phyloP scores from a whole-genome alignment of 2,113 vertebrate genomes.

The Bos taurus region DNA sequence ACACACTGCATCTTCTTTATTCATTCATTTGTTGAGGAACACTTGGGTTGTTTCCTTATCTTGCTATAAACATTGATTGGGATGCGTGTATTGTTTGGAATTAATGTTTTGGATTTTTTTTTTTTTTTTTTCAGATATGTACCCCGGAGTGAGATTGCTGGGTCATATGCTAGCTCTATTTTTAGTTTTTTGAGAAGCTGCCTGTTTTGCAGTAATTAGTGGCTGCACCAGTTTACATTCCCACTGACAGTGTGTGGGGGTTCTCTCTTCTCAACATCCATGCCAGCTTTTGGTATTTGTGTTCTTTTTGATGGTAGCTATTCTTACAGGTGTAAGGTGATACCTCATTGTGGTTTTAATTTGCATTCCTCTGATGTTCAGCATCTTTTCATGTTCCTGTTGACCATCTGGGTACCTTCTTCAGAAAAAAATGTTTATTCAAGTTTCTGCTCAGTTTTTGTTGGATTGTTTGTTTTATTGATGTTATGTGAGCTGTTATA shows the following conservation, averaged over 20 bases:
- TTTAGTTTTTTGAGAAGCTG: background rate
- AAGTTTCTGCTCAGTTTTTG: background rate
- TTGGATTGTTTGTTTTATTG: background rate
- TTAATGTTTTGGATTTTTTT: background rate
- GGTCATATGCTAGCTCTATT: background rate
- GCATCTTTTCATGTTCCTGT: background rate
- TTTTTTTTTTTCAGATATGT: background rate
- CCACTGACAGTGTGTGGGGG: background rate
- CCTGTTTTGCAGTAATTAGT: background rate
- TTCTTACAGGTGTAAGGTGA: background rate
- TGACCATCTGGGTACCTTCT: background rate
- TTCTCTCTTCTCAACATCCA: background rate
- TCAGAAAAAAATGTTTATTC: background rate
- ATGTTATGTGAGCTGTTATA: background rate
- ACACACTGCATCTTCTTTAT: background rate
- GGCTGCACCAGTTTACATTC: background rate
- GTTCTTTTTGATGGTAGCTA: background rate
- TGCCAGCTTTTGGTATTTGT: background rate
- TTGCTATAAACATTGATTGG: background rate
- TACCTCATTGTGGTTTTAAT: background rate
- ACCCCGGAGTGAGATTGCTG: background rate
- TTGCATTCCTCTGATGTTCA: background rate
- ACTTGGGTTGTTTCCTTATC: background rate
- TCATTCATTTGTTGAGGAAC: background rate
- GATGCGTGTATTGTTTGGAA: background rate